These are phyloP conservation scores for Perca schrenkii DNA, from an alignment of 2,113 vertebrate genomes.

Conservation along the genomic window DNA sequence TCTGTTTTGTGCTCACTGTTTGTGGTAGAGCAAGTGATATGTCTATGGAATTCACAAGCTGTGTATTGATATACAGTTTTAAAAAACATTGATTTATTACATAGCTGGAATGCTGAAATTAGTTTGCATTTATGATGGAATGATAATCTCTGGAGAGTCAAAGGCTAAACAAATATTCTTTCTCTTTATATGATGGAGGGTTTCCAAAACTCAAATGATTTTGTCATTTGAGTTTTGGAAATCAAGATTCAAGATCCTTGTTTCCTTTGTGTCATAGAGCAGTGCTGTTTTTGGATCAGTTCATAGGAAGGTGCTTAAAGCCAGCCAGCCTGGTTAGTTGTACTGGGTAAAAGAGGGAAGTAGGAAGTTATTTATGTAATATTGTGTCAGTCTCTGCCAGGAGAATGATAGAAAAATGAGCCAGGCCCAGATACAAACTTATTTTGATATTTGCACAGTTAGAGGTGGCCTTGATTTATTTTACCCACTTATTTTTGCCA, in stretches of 20 bases:
- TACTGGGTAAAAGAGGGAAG: background rate
- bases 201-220: background rate
- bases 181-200: background rate
- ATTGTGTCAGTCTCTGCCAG: background rate
- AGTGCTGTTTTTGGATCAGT: conserved; percentile 13
- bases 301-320: background rate
- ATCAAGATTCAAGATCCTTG: background rate
- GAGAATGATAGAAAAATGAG: background rate
- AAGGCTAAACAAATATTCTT: background rate
- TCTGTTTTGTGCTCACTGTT: conserved; percentile 15
- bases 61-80: conserved; percentile 7
- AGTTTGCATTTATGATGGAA: background rate
- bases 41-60: conserved; percentile 37
- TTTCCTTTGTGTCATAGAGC: conserved; percentile 16
- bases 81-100: background rate
- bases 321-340: background rate
- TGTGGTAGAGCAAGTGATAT: conserved; percentile 20
- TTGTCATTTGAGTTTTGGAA: conserved; percentile 6
- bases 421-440: background rate
- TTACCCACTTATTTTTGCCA: conserved; percentile 3
- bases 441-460: background rate
- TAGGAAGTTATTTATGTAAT: conserved; percentile 13
- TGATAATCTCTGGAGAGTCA: background rate
- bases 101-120: conserved; percentile 13
- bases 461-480: background rate